Evolutionary conservation across 2,113 vertebrate species (phyloP), one percentile per base, ranked within the genome.

Genomic region (Acrocephalus kingi): DNA sequence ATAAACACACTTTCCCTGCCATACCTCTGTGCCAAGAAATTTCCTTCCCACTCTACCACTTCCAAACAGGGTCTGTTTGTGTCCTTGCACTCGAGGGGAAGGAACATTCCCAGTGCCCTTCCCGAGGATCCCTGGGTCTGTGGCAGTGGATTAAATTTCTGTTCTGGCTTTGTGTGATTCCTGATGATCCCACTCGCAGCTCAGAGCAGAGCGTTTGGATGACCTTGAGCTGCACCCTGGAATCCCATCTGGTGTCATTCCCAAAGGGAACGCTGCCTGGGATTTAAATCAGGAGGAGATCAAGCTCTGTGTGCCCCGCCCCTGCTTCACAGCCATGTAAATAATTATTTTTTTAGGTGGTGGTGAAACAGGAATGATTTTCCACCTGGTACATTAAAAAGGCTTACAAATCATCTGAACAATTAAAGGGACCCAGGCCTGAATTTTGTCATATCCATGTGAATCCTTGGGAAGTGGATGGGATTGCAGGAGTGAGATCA

Each of bases 181-280:
- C 3, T 28, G 28, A 4, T 30, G 82, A 28, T 76, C 58, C 3
- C 7, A 31, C 84, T 54, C 30, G 2, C 17, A 0, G 52, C 37
- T 67, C 6, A 58, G 78, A 89, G 95, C 78, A 5, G 62, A 73
- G 49, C 24, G 10, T 62, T 71, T n/a, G 33, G 55, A 56, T 82
- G 96, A 95, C 94, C 96, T 96, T 95, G 96, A 78, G 93, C 88
- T 87, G 90, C 90, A 8, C 92, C 51, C 83, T 61, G 92, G 45
- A 48, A 84, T 84, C 93, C 88, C 92, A 89, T 75, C 96, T 90
- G 93, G 39, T 88, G 86, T 49, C 4, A 33, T 68, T 93, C 82
- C 94, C 94, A 61, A 88, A 48, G 2, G 0, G 35, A 82, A 17
- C 0, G 0, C 54, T 84, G 93, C 84, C 94, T 67, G 83, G 92